Evolutionary conservation across 2,888 invertebrate species (phyloP).

Genomic region (Ametastegia equiseti): DNA sequence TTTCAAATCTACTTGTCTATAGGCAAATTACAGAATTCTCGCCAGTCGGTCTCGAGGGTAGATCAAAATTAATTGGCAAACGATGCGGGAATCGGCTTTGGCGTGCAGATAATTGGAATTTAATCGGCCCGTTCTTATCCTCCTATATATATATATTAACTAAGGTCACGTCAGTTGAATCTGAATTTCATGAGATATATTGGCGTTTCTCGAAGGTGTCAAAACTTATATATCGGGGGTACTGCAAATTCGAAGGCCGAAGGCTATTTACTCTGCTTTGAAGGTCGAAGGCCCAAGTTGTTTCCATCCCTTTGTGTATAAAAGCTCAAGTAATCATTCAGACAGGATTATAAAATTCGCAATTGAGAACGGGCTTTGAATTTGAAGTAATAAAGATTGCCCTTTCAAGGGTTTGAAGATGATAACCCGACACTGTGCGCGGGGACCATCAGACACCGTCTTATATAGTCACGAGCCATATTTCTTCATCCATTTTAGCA

Average conservation of each 20-base stretch:
- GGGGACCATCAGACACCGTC: background rate
- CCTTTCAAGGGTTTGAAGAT: background rate
- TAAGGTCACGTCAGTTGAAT: background rate
- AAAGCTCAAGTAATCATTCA: background rate
- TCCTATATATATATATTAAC: background rate
- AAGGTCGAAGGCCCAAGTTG: background rate
- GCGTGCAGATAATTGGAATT: slow-evolving; percentile 18
- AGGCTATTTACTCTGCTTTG: background rate
- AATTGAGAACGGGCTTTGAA: background rate
- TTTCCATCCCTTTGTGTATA: background rate
- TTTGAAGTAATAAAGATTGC: background rate
- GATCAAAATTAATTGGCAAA: slow-evolving; percentile 5
- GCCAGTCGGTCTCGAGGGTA: background rate
- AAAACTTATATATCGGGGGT: slow-evolving; percentile 4
- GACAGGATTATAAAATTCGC: background rate
- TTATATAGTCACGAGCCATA: background rate
- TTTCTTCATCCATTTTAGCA: background rate
- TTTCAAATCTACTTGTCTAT: too few relatives aligned
- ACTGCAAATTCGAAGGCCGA: background rate
- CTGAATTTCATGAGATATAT: background rate
- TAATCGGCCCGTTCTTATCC: background rate
- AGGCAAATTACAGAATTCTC: background rate
- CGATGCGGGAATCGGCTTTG: background rate
- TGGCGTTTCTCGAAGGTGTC: background rate
- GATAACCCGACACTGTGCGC: background rate